Evolutionary conservation across 2,797 vertebrate species (phyloP).

Genomic region (Eupleurogrammus muticus): DNA sequence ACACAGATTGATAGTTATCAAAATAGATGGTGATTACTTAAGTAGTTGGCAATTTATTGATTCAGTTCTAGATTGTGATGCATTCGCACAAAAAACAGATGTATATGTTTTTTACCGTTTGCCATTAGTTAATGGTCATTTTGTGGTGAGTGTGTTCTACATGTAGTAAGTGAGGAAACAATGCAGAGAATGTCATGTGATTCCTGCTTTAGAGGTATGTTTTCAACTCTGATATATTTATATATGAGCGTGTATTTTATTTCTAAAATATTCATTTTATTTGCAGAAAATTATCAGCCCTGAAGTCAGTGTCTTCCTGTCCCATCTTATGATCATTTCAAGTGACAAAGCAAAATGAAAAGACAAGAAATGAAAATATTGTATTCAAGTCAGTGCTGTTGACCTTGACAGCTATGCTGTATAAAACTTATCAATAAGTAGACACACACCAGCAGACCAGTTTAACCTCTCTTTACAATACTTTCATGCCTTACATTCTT

Average conservation of each 20-base stretch:
- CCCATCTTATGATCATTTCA: background rate
- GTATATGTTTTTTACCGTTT: too few species aligned
- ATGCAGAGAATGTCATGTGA: background rate
- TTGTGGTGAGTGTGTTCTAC: background rate
- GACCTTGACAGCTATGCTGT: background rate
- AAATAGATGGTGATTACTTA: too few species aligned
- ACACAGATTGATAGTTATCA: too few species aligned
- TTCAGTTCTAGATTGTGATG: background rate
- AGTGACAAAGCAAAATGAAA: background rate
- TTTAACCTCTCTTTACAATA: background rate
- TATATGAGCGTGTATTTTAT: background rate
- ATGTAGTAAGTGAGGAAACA: too few species aligned
- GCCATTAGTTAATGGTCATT: background rate
- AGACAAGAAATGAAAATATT: background rate
- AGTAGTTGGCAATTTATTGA: too few species aligned
- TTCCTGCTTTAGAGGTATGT: background rate
- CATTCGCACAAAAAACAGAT: too few species aligned
- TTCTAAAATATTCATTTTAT: background rate
- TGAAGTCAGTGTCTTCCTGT: background rate
- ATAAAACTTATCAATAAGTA: background rate
- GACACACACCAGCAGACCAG: background rate
- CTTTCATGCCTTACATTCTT: conserved; percentile 33
- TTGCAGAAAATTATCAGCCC: background rate
- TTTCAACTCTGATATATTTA: background rate
- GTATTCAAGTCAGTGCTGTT: background rate